Conservation (phyloP, 2,888 invertebrate species). For the Teinopalpus imperialis region DNA sequence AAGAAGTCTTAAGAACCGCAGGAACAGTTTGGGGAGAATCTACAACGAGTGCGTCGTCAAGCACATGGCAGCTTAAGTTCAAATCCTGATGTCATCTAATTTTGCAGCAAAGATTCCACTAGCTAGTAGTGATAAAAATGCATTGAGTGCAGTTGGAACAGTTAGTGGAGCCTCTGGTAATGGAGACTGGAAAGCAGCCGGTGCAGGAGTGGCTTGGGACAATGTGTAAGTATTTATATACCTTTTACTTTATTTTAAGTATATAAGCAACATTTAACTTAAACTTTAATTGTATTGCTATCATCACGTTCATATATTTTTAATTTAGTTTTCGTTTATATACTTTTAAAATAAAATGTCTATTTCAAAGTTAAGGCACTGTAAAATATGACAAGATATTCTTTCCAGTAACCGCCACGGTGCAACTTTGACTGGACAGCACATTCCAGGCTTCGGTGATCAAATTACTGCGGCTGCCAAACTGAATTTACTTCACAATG, state of each 20-base stretch:
- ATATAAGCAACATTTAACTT: no score
- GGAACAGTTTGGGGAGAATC: background rate
- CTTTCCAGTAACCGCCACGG: conserved; percentile 38
- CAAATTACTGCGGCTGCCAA: conserved; percentile 46
- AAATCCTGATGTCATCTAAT: conserved; percentile 34
- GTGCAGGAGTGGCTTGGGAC: conserved; percentile 40
- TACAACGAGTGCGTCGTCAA: no score
- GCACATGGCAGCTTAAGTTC: no score
- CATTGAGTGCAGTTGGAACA: conserved; percentile 33
- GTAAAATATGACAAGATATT: no score
- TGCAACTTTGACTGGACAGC: conserved; percentile 40
- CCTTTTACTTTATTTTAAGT: no score
- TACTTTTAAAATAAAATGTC: no score
- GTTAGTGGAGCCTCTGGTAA: conserved; percentile 31
- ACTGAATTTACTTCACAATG: conserved; percentile 41
- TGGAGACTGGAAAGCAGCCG: conserved; percentile 33
- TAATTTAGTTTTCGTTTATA: no score
- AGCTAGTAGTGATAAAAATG: no score
- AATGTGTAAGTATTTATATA: no score
- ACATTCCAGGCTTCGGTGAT: conserved; percentile 42
- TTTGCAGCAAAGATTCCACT: conserved; percentile 33
- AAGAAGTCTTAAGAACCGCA: background rate
- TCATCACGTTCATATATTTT: no score
- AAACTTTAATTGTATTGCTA: no score
- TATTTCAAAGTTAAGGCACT: no score